Evolutionary conservation across 2,797 vertebrate species (phyloP).

Genomic region (Coregonus sp.): DNA sequence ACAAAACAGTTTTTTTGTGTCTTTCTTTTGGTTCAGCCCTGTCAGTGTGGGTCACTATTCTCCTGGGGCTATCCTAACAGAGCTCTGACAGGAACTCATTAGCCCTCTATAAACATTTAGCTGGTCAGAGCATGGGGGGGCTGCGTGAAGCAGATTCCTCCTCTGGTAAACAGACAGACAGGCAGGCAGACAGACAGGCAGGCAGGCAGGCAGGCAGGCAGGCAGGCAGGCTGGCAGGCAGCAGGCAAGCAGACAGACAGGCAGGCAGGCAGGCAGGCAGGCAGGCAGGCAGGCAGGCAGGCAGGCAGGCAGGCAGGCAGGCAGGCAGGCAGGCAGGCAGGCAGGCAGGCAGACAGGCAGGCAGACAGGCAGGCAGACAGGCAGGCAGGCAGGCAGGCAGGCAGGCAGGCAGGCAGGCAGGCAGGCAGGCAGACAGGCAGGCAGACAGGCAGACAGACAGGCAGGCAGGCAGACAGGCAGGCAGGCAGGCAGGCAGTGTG

Average conservation of each 20-base stretch:
- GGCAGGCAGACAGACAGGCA: neutral
- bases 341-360: too few relatives aligned
- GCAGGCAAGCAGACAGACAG: too few relatives aligned
- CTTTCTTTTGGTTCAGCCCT: conserved; percentile 40
- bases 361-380: neutral
- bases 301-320: neutral
- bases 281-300: neutral
- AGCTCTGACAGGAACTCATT: conserved; percentile 75
- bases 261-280: neutral
- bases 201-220: neutral
- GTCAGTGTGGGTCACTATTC: conserved; percentile 52
- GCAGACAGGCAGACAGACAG: neutral
- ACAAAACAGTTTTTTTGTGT: conserved; percentile 42
- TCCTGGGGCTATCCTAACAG: conserved; percentile 51
- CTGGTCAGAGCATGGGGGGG: conserved; percentile 54
- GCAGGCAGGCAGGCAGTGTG: neutral
- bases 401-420: neutral
- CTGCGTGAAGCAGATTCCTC: conserved; percentile 34
- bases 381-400: neutral
- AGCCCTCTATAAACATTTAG: conserved; percentile 74
- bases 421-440: too few relatives aligned
- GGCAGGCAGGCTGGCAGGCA: too few relatives aligned
- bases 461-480: neutral
- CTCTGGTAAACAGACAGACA: neutral
- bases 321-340: neutral